Evolutionary conservation across 2,113 vertebrate species (phyloP), one percentile per base, ranked within the genome.

Genomic region (Catagonus wagneri): DNA sequence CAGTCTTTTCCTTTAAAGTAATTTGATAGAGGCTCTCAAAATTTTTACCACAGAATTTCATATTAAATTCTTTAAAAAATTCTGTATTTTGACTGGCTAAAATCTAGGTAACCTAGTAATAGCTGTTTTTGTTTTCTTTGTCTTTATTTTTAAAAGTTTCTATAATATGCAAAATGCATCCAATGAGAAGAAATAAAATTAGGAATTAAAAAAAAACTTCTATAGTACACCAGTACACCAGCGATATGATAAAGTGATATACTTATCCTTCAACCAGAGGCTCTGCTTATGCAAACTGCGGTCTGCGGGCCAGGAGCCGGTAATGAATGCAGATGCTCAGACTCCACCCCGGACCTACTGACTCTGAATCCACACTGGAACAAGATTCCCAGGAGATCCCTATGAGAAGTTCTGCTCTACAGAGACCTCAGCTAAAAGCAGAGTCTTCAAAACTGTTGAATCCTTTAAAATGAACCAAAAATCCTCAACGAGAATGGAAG

Each of bases 131-230:
- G 5, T 65, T 29, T 32, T 69, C 16, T 36, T 75, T 58, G 44
- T 39, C 27, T 90, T 3, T 52, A 75, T 44, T 91, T 96, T 90
- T 63, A 32, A 25, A 69, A 61, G 17, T 88, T 88, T 94, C 86
- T 88, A 2, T 83, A 39, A 71, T 65, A 81, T 27, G 1, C 10
- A 74, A 54, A 65, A 83, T 56, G 2, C 27, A 78, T n/a, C 6
- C 25, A 81, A 65, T 60, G 44, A 84, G 56, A 94, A 84, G 16
- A 81, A 85, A 66, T 60, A 89, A 66, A 86, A 83, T 25, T 23
- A 7, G 19, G 14, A 78, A 58, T 87, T 4, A 14, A 8, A 32
- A 90, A 8, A 32, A 90, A 90, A n/a, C 1, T 19, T 39, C n/a
- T 83, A 50, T 75, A 12, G 29, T 87, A 54, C 90, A 91, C 14